Evolutionary conservation across 2,113 vertebrate species (phyloP), one percentile per base, ranked within the genome.

Genomic region (Nerophis lumbriciformis): DNA sequence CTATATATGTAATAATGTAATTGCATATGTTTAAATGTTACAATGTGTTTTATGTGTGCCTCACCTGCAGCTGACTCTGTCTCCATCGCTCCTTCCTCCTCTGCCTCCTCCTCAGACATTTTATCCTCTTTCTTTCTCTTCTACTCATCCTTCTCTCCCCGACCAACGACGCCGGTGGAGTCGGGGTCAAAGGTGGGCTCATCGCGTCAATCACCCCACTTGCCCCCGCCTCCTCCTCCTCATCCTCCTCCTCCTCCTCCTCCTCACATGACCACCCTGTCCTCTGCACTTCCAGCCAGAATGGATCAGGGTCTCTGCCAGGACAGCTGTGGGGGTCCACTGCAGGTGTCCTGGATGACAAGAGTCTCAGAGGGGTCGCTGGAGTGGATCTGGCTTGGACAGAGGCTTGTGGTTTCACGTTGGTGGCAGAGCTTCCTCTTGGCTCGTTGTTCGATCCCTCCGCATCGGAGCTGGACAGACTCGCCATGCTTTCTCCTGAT

Each of bases 61-160:
- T 56, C 71, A 88, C 86, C 75, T 88, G 87, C 68, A 84, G 80
- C 50, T 90, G 89, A 66, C 71, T 89, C 56, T 88, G 88, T 16
- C 92, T 86, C 90, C 92, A 91, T 58, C 65, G 77, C 69, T 95
- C 93, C 65, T 35, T 84, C 68, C 88, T 89, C 65, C 81, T 91
- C 67, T 91, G 91, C 72, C 92, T 95, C 68, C 90, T 92, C 65
- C 91, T 89, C 73, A 93, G 67, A 75, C 82, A 93, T 85, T 92
- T 94, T 16, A 91, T 75, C 61, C 88, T 90, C 81, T 87, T 95
- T 73, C 82, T 93, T 83, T 95, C 93, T 76, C 87, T 90, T 72
- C 91, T 94, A 69, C 52, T 92, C 57, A 89, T 78, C 15, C 87
- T 90, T 72, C 83, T 87, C 21, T 88, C 91, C 52, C 65, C 74